A percentile compares a stretch with the other conserved stretches of the same genome.
Evolutionary conservation across 2,113 vertebrate genomes (phyloP).

Genomic region (Gymnogyps californianus): DNA sequence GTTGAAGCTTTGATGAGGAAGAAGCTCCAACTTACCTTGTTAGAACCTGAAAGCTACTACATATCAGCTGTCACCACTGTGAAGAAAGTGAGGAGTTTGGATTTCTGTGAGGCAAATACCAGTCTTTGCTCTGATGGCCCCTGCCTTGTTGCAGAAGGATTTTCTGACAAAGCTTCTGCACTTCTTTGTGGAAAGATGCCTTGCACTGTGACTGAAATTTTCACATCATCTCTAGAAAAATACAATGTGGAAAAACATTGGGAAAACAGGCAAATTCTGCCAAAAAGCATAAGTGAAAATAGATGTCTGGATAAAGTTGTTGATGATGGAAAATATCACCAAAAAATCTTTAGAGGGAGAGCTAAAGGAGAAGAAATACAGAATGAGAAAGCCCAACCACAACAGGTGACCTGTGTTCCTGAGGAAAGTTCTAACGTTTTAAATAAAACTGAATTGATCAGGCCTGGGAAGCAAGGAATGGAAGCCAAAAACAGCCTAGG

Average conservation of each 20-base stretch:
- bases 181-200: background rate
- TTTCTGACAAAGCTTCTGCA: background rate
- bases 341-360: background rate
- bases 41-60: background rate
- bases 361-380: background rate
- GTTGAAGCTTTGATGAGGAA: background rate
- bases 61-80: background rate
- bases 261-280: conserved; percentile 30
- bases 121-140: background rate
- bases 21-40: background rate
- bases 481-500: background rate
- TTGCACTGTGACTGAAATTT: conserved; percentile 24
- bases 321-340: background rate
- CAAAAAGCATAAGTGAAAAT: conserved; percentile 36
- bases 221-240: conserved; percentile 21
- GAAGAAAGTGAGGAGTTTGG: background rate
- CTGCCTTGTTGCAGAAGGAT: background rate
- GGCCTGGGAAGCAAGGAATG: background rate
- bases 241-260: background rate
- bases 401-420: background rate
- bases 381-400: background rate
- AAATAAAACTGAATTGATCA: conserved; percentile 28
- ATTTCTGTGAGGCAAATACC: background rate
- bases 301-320: background rate
- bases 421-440: conserved; percentile 22